Conservation (phyloP, 2,888 invertebrate species). For the Brachyptera putata region DNA sequence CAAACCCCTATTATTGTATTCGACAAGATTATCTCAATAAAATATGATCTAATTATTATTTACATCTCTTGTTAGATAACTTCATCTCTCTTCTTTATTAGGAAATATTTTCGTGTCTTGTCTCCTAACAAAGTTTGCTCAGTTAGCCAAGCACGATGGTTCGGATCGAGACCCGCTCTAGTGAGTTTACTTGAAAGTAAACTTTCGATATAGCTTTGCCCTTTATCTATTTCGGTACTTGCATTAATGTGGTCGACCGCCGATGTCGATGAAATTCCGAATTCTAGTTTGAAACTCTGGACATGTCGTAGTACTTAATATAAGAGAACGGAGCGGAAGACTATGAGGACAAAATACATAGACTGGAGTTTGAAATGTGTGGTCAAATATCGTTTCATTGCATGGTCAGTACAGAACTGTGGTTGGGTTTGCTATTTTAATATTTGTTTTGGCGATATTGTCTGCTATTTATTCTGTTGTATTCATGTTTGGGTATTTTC, state of each 20-base stretch:
- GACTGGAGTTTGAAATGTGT: too few relatives aligned
- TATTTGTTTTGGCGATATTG: too few relatives aligned
- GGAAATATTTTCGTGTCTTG: neutral
- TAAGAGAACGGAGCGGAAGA: too few relatives aligned
- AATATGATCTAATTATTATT: too few relatives aligned
- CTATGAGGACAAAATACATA: too few relatives aligned
- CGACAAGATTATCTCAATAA: too few relatives aligned
- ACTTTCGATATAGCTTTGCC: neutral
- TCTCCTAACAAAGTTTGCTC: neutral
- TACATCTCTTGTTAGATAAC: neutral
- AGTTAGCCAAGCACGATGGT: neutral
- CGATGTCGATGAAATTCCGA: conserved; percentile 9
- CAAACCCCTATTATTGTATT: too few relatives aligned
- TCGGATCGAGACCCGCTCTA: neutral
- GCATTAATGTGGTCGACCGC: conserved; percentile 8
- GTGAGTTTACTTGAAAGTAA: neutral
- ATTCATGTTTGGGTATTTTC: too few relatives aligned
- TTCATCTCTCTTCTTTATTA: neutral
- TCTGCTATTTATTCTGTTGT: too few relatives aligned
- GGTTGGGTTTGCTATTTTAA: too few relatives aligned
- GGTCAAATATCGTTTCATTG: too few relatives aligned
- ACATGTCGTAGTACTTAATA: neutral
- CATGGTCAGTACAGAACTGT: too few relatives aligned
- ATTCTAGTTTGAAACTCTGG: conserved; percentile 1
- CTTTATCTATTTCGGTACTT: neutral